These are phyloP conservation scores for Amphipyra berbera DNA, from an alignment of 2,888 invertebrate species.

Conservation along the genomic window DNA sequence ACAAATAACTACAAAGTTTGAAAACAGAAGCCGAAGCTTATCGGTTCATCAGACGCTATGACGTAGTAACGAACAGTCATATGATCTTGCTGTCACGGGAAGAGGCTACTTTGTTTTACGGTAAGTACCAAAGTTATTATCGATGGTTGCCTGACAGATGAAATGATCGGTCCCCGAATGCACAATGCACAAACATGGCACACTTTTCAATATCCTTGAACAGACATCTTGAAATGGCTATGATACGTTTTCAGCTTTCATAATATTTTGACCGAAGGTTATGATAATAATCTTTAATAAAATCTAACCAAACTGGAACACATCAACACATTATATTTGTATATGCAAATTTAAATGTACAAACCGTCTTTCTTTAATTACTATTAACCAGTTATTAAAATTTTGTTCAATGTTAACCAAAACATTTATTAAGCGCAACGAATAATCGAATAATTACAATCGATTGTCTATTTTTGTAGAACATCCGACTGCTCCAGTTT, in stretches of 20 bases:
- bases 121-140: too few relatives aligned
- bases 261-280: slow-evolving; percentile 5
- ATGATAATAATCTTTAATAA: slow-evolving; percentile 1
- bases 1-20: too few relatives aligned
- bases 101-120: too few relatives aligned
- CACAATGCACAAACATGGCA: slow-evolving; percentile 13
- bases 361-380: slow-evolving; percentile 17
- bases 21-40: too few relatives aligned
- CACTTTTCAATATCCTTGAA: slow-evolving; percentile 46
- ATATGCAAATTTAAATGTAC: slow-evolving; percentile 41
- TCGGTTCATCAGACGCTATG: too few relatives aligned
- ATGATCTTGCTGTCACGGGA: too few relatives aligned
- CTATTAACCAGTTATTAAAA: too few relatives aligned
- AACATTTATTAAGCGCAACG: slow-evolving; percentile 21
- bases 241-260: slow-evolving; percentile 17
- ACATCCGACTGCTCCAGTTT: slow-evolving; percentile 53
- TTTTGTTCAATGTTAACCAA: slow-evolving; percentile 39
- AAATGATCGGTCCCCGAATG: slow-evolving; percentile 20
- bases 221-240: slow-evolving; percentile 5
- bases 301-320: slow-evolving; percentile 11
- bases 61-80: too few relatives aligned
- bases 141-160: slow-evolving; percentile 12
- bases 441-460: slow-evolving; percentile 37
- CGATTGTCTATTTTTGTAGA: slow-evolving; percentile 33
- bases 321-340: slow-evolving; percentile 1